phyloP scores from a whole-genome alignment of 1,140 invertebrate genomes.

The Leptinotarsa texana region DNA sequence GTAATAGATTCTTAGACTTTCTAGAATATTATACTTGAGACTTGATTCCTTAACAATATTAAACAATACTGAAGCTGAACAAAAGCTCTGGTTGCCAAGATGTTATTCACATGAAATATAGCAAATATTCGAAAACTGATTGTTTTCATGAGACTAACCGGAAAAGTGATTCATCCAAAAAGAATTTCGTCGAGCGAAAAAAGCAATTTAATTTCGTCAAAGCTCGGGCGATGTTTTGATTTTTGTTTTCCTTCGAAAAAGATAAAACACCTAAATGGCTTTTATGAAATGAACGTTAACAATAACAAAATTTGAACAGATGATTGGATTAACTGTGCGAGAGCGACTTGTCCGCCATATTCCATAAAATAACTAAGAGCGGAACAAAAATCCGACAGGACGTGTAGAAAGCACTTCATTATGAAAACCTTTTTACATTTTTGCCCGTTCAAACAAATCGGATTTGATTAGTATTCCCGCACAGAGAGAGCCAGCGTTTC shows the following conservation, averaged over 20 bases:
- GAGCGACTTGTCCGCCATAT: conserved; percentile 45
- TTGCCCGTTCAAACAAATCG: conserved; percentile 49
- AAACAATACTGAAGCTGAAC: no score
- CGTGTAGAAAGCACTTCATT: conserved; percentile 49
- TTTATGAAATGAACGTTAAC: conserved; percentile 44
- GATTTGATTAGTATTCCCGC: conserved; percentile 48
- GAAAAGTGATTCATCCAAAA: background rate
- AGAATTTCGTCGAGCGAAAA: conserved; percentile 13
- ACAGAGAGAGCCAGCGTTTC: conserved; percentile 36
- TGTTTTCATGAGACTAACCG: no score
- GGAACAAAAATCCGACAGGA: conserved; percentile 43
- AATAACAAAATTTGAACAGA: conserved; percentile 46
- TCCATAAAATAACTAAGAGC: conserved; percentile 47
- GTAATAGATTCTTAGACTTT: no score
- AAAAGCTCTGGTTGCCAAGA: no score
- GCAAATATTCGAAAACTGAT: no score
- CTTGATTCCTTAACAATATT: no score
- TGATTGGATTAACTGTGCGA: conserved; percentile 43
- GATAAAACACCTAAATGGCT: conserved; percentile 35
- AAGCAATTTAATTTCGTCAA: conserved; percentile 5
- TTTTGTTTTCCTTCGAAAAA: conserved; percentile 24
- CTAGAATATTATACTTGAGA: no score
- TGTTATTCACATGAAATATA: no score
- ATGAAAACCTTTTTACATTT: conserved; percentile 48
- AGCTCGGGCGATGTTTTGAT: conserved; percentile 18